Conservation (phyloP, 2,888 invertebrate genomes). For the Atethmia centrago region DNA sequence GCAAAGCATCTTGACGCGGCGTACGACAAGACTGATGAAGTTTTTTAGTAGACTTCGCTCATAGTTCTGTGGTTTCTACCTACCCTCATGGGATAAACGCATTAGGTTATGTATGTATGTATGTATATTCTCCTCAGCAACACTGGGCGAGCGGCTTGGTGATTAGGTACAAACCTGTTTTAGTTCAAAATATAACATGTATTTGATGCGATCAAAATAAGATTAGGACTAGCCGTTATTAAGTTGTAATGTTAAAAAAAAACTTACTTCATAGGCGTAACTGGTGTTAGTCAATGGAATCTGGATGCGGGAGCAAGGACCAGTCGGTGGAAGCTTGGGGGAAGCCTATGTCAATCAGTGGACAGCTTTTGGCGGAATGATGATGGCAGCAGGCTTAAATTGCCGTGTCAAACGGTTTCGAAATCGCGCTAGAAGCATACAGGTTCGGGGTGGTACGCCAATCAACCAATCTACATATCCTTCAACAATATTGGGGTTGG, state of each 20-base stretch:
- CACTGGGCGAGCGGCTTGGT: background rate
- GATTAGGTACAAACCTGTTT: background rate
- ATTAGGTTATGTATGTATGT: too few species aligned
- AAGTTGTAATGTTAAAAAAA: background rate
- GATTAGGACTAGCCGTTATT: background rate
- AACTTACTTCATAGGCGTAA: too few species aligned
- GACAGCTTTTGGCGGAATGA: background rate
- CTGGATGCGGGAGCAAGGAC: too few species aligned
- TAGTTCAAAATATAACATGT: constrained; percentile 8
- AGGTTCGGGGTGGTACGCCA: background rate
- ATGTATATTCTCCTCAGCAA: background rate
- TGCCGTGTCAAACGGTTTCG: background rate
- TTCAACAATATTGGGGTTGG: background rate
- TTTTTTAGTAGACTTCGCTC: too few species aligned
- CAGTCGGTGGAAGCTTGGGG: background rate
- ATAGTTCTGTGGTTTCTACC: too few species aligned
- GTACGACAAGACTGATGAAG: too few species aligned
- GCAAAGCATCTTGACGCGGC: too few species aligned
- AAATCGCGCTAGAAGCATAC: background rate
- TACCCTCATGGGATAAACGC: too few species aligned
- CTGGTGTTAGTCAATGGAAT: too few species aligned
- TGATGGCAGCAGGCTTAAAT: background rate
- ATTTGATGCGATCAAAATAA: background rate
- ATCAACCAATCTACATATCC: background rate
- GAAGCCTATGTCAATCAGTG: too few species aligned